Base-by-base conservation (phyloP, 2,113 vertebrate genomes). In the Chloropsis cyanopogon region DNA sequence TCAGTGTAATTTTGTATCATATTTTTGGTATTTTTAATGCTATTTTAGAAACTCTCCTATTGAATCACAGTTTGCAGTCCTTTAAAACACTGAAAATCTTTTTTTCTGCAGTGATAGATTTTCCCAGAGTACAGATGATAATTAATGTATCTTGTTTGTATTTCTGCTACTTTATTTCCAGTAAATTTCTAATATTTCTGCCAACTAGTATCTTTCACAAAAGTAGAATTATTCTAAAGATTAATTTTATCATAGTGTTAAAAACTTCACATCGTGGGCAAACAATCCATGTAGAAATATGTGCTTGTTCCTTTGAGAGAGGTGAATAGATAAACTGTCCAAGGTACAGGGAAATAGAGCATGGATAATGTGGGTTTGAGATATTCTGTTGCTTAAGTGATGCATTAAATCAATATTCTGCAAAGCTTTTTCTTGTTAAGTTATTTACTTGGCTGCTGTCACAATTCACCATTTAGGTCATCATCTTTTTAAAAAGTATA, bases 321-420 rank as follows among this genome's bases (percentile, higher is more conserved):
- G 97, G 97, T 97, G 97, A 98, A 97, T 97, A 97, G 98, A 97
- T 97, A 98, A 98, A 97, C 97, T 98, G 98, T 97, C 97, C 96
- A 98, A 98, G 97, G 97, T 98, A 98, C 95, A 93, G 97, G 97
- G 98, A 99, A 99, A 98, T 98, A 99, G 99, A 99, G 99, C 99
- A 97, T 98, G 97, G 94, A 98, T 99, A 99, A 99, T 99, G 97
- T 60, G 97, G 95, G 97, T 98, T 88, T 97, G 97, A 97, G 98
- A 98, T 98, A 98, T 97, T 98, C 98, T 98, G 97, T 96, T 98
- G 98, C 98, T 97, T 98, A 97, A 98, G 97, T 97, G 98, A 98
- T 97, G 98, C 98, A 98, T 99, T 99, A 99, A 98, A 99, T 99
- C 98, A 98, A 99, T 99, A 99, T 98, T 98, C 98, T 97, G 97